Evolutionary conservation across 2,113 vertebrate genomes (phyloP).

Genomic region (Marmota monax): DNA sequence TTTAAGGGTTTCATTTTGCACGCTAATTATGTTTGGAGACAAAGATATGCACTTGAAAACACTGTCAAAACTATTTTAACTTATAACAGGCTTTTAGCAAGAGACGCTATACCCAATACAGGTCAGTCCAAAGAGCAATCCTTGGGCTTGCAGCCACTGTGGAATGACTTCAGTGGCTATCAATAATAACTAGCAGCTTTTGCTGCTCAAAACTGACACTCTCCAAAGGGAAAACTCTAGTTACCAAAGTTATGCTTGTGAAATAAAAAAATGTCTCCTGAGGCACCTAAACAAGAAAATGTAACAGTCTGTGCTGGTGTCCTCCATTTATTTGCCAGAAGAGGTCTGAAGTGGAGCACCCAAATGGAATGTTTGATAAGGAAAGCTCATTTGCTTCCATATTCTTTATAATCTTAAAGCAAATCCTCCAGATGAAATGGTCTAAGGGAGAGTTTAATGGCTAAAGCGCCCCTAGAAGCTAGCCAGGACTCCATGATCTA

Average conservation of each 20-base stretch:
- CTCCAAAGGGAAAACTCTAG: neutral
- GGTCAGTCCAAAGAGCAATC: constrained; percentile 62
- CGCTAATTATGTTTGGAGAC: constrained; percentile 84
- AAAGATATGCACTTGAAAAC: constrained; percentile 78
- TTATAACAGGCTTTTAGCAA: constrained; percentile 71
- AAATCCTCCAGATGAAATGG: constrained; percentile 58
- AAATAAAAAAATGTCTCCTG: constrained; percentile 64
- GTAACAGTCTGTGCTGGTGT: neutral
- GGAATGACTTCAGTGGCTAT: constrained; percentile 51
- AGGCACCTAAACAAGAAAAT: neutral
- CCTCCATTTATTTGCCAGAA: constrained; percentile 49
- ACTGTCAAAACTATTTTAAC: constrained; percentile 78
- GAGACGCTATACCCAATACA: constrained; percentile 55
- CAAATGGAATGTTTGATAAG: constrained; percentile 36
- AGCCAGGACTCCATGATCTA: constrained; percentile 38
- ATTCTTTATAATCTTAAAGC: constrained; percentile 63
- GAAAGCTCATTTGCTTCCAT: constrained; percentile 51
- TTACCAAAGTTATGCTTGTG: constrained; percentile 61
- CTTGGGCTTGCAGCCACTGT: constrained; percentile 47
- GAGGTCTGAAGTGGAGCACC: neutral
- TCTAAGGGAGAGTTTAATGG: neutral
- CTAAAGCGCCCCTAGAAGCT: constrained; percentile 36
- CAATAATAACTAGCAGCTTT: constrained; percentile 51
- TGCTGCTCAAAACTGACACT: constrained; percentile 55
- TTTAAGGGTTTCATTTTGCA: constrained; percentile 74